Percentiles rank a stretch among this genome's conserved stretches.
Conservation (phyloP, 1,140 invertebrate genomes). For the Lucilia cuprina region DNA sequence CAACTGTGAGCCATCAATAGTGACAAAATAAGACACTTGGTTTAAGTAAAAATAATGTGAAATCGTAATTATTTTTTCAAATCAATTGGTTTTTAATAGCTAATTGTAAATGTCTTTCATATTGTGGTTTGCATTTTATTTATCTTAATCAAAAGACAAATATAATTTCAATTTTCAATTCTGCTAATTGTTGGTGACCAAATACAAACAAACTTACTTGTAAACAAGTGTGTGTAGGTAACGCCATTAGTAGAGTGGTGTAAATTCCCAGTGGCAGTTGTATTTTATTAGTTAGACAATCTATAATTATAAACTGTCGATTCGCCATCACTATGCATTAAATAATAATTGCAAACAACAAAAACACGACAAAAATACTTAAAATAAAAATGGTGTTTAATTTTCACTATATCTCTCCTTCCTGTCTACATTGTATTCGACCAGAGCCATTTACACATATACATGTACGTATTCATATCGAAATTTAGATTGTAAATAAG, state of each 20-base stretch:
- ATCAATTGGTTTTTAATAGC: not conserved
- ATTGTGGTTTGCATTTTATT: too few relatives aligned
- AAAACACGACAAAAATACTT: not conserved
- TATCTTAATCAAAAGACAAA: not conserved
- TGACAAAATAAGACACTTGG: not conserved
- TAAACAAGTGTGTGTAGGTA: not conserved
- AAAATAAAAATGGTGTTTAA: not conserved
- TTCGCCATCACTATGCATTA: slow-evolving; percentile 24
- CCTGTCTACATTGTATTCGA: not conserved
- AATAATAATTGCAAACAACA: slow-evolving; percentile 26
- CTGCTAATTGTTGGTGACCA: not conserved
- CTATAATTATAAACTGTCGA: slow-evolving; percentile 29
- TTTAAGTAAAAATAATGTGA: not conserved
- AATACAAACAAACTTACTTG: not conserved
- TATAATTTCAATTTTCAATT: not conserved
- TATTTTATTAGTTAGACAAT: slow-evolving; percentile 6
- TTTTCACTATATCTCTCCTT: slow-evolving; percentile 1
- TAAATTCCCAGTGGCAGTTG: not conserved
- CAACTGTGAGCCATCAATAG: not conserved
- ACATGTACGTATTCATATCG: too few relatives aligned
- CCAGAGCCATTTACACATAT: not conserved
- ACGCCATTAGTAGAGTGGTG: not conserved
- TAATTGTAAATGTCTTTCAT: too few relatives aligned
- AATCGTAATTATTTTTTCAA: not conserved
- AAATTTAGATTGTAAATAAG: too few relatives aligned